Evolutionary conservation across 1,140 invertebrate species (phyloP), one percentile per base, ranked within the genome.

Genomic region (Eubasilissa regina): DNA sequence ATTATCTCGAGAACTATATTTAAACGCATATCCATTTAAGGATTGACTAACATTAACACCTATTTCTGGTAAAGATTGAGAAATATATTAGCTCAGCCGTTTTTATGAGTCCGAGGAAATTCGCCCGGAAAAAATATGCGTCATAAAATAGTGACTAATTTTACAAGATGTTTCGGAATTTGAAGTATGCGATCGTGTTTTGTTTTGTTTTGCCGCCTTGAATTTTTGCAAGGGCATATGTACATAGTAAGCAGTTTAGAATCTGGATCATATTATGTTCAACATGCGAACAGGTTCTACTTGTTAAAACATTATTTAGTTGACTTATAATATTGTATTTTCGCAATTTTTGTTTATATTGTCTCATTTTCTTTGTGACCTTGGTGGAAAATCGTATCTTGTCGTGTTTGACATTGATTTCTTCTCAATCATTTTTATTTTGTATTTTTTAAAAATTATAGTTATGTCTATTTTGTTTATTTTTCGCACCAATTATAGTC

Each of bases 11-110:
- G 44, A 66, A 66, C 62, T 66, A 66, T 66, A 66, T 66, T 66
- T 66, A 66, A 35, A 19, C 68, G 68, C 68, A 19, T 72, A 72
- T 72, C 68, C 68, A 51, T 72, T 72, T 72, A 72, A 15, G 68
- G 68, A 0, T 15, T 51, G 44, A 13, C 17, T 72, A n/a, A 21
- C 45, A 72, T 72, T 21, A 51, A 48, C 68, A 72, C 44, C 45
- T 72, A 53, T 62, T 72, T 35, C 47, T 35, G 45, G 68, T 53
- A 53, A 72, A 35, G 45, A 48, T 48, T 35, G 25, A 11, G 62
- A 43, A 66, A 66, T 66, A 44, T 43, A 44, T 66, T 43, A 44
- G 12, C 35, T 43, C n/a, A 9, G 43, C 15, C 35, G 62, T 25
- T 66, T 66, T 17, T 6, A 9, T 13, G 44, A 15, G n/a, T 15